These are phyloP conservation scores for Dunckerocampus dactyliophorus DNA, from an alignment of 2,113 vertebrate species.

Conservation along the genomic window DNA sequence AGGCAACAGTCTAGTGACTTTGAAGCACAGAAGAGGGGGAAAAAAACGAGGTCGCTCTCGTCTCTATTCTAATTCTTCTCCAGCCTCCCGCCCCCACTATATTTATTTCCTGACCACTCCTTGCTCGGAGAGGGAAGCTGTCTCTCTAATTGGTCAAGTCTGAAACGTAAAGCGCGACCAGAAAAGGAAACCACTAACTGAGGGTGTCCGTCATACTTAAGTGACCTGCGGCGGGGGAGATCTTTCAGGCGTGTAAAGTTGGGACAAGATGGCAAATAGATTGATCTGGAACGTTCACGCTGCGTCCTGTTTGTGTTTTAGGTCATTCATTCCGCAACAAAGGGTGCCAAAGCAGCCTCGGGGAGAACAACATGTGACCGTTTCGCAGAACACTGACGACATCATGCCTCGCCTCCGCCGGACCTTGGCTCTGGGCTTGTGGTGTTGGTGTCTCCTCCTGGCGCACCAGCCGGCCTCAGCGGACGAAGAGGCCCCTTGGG, in stretches of 20 bases:
- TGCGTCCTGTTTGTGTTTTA: conserved; percentile 54
- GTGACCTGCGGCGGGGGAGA: conserved; percentile 26
- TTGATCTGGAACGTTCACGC: conserved; percentile 17
- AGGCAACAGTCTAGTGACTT: conserved; percentile 68
- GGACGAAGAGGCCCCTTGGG: conserved; percentile 55
- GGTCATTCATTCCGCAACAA: conserved; percentile 34
- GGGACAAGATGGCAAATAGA: conserved; percentile 9
- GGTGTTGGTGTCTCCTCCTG: conserved; percentile 59
- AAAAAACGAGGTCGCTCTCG: conserved; percentile 36
- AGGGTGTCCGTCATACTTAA: conserved; percentile 26
- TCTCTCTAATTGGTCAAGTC: conserved; percentile 33
- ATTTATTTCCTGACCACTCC: conserved; percentile 33
- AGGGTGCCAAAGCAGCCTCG: conserved; percentile 25
- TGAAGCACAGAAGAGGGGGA: conserved; percentile 58
- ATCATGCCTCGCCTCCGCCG: conserved; percentile 65
- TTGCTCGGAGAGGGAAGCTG: conserved; percentile 19
- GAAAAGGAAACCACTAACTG: conserved; percentile 49
- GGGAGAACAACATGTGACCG: conserved; percentile 69
- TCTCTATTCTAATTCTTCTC: conserved; percentile 17
- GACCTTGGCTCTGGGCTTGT: conserved; percentile 56
- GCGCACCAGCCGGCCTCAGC: conserved; percentile 36
- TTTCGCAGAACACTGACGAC: conserved; percentile 40
- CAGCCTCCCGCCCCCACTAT: conserved; percentile 20
- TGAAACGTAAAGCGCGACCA: conserved; percentile 51
- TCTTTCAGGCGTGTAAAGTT: too few species aligned